phyloP scores from a whole-genome alignment of 2,797 vertebrate genomes.

The Fratercula arctica region DNA sequence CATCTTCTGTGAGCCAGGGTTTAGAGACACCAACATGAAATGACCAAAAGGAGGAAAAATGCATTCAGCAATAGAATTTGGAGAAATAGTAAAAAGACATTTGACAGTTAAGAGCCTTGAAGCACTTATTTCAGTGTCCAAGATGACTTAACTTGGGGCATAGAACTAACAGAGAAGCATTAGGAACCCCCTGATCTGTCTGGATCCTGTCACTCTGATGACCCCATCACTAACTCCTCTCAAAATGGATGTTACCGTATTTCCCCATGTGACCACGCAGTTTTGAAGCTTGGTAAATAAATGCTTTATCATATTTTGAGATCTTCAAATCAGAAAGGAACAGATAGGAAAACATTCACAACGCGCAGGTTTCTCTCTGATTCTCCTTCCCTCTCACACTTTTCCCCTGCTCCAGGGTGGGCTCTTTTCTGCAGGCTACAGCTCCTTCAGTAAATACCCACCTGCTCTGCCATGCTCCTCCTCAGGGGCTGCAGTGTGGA shows the following conservation, averaged over 20 bases:
- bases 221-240: not conserved
- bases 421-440: not conserved
- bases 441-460: not conserved
- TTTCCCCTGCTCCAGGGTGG: not conserved
- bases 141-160: not conserved
- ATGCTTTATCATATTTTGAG: not conserved
- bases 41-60: conserved; percentile 21
- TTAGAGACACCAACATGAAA: not conserved
- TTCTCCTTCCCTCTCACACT: not conserved
- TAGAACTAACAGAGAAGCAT: not conserved
- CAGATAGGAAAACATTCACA: not conserved
- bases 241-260: not conserved
- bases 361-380: not conserved
- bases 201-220: not conserved
- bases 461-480: not conserved
- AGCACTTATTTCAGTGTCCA: conserved; percentile 28
- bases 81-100: not conserved
- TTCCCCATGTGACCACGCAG: not conserved
- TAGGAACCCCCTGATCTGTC: not conserved
- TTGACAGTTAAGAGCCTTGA: not conserved
- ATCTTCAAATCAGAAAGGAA: not conserved
- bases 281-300: not conserved
- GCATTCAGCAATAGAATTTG: not conserved
- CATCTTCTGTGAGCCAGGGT: not conserved
- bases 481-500: not conserved